These are phyloP conservation scores for Premnoplex brunnescens DNA, from an alignment of 2,797 vertebrate genomes.

Conservation along the genomic window DNA sequence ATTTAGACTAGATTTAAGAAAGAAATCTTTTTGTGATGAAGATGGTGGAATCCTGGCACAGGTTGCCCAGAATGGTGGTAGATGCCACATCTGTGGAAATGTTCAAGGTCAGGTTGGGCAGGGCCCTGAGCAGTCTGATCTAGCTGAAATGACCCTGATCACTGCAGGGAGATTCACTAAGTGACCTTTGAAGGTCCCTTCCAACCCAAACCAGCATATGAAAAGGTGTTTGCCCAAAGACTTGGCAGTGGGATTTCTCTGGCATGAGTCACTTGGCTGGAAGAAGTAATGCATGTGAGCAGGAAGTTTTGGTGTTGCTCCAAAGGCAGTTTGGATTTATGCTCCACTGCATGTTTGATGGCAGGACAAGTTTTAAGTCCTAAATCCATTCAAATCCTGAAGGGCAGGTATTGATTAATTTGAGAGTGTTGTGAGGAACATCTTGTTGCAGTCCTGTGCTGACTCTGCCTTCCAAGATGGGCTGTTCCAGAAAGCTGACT, in stretches of 20 bases:
- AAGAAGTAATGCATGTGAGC: not conserved
- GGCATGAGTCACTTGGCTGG: not conserved
- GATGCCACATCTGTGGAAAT: not conserved
- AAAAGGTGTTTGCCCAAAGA: not conserved
- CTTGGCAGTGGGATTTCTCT: not conserved
- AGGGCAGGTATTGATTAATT: not conserved
- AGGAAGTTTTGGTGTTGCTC: not conserved
- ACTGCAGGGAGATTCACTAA: fast-evolving
- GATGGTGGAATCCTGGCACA: fast-evolving
- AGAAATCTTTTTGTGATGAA: fast-evolving
- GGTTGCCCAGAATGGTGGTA: not conserved
- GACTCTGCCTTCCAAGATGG: fast-evolving
- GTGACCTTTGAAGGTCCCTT: not conserved
- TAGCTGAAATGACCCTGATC: not conserved
- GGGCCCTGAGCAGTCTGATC: not conserved
- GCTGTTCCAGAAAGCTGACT: not conserved
- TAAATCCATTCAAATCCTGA: not conserved
- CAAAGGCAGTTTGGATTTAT: not conserved
- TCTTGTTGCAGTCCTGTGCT: fast-evolving
- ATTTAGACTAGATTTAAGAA: no score
- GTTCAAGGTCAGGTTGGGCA: not conserved
- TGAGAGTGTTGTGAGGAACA: not conserved
- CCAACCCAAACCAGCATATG: fast-evolving
- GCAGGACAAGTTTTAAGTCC: not conserved
- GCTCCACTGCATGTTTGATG: not conserved